Conservation (phyloP, 2,797 vertebrate species). For the Sciaenops ocellatus region DNA sequence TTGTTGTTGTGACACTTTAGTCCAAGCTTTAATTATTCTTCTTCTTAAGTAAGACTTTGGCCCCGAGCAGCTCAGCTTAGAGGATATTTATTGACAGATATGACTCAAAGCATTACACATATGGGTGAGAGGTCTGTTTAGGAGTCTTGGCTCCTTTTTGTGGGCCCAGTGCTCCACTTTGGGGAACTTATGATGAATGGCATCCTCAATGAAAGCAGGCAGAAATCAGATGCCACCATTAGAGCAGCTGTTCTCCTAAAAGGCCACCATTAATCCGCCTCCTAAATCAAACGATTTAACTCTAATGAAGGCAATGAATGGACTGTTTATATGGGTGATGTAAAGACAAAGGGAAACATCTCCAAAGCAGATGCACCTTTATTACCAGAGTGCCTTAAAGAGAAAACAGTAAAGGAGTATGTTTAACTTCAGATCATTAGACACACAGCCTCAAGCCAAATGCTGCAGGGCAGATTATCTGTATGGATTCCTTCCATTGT, state of each 20-base stretch:
- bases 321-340: neutral
- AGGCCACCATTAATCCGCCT: neutral
- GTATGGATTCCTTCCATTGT: neutral
- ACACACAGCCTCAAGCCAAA: constrained; percentile 29
- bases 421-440: constrained; percentile 26
- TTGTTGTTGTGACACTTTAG: neutral
- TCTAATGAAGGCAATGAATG: neutral
- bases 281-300: neutral
- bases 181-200: neutral
- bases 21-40: neutral
- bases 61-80: neutral
- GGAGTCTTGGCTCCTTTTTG: too few relatives aligned
- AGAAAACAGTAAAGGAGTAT: neutral
- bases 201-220: neutral
- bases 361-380: constrained; percentile 45
- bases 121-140: neutral
- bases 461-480: constrained; percentile 7
- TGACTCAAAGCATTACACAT: neutral
- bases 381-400: constrained; percentile 28
- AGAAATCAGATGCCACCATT: constrained; percentile 9
- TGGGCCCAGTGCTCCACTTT: neutral
- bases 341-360: constrained; percentile 22
- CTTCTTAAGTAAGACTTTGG: neutral
- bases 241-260: constrained; percentile 15
- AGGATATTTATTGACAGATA: constrained; percentile 1